Evolutionary conservation across 1,140 invertebrate genomes (phyloP).

Genomic region (Steinernema khuongi): DNA sequence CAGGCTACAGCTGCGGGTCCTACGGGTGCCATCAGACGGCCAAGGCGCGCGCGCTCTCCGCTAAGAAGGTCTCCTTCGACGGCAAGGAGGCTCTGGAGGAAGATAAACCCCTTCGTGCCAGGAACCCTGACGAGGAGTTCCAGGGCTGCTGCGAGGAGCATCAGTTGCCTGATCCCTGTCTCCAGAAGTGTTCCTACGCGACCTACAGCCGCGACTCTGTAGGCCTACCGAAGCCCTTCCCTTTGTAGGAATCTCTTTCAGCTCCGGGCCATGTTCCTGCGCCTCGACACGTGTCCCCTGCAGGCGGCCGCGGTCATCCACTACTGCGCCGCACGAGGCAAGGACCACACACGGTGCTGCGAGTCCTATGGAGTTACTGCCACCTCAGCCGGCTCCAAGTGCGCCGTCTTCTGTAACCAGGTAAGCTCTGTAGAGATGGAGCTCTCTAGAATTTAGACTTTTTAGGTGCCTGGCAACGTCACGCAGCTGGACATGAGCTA

Average conservation of each 20-base stretch:
- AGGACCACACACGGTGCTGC: constrained; percentile 27
- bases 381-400: constrained; percentile 50
- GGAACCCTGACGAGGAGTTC: constrained; percentile 45
- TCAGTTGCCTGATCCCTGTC: constrained; percentile 46
- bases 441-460: background rate
- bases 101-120: background rate
- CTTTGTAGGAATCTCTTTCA: constrained; percentile 22
- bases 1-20: background rate
- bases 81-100: background rate
- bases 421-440: too few species aligned
- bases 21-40: background rate
- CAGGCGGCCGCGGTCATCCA: constrained; percentile 53
- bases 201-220: constrained; percentile 52
- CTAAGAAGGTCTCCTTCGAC: background rate
- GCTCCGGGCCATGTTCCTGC: constrained; percentile 52
- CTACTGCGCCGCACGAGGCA: constrained; percentile 53
- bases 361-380: constrained; percentile 45
- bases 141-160: constrained; percentile 50
- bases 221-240: background rate
- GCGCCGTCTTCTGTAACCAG: constrained; percentile 54
- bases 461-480: constrained; percentile 27
- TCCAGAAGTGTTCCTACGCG: constrained; percentile 48
- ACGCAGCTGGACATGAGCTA: constrained; percentile 50
- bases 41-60: background rate
- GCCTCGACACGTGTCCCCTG: constrained; percentile 49